phyloP scores from a whole-genome alignment of 2,888 invertebrate genomes.

The Atethmia centrago region DNA sequence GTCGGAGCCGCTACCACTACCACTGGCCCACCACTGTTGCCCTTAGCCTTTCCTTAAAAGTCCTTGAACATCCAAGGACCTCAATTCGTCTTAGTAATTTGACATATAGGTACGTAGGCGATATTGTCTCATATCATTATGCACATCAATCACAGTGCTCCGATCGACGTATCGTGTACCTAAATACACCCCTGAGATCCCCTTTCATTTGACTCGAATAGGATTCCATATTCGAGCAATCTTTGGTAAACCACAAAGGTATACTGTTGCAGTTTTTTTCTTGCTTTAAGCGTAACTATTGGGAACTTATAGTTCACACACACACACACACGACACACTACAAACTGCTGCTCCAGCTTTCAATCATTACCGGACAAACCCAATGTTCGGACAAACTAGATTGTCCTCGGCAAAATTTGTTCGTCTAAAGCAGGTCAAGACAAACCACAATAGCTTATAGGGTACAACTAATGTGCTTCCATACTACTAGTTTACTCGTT shows the following conservation, averaged over 20 bases:
- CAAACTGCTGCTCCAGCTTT: background rate
- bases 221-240: slow-evolving; percentile 62
- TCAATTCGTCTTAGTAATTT: slow-evolving; percentile 34
- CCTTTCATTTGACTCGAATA: slow-evolving; percentile 59
- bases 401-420: slow-evolving; percentile 32
- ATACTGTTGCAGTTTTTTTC: slow-evolving; percentile 28
- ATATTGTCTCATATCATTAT: slow-evolving; percentile 51
- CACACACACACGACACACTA: background rate
- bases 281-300: background rate
- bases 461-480: background rate
- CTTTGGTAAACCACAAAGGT: slow-evolving; percentile 50
- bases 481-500: background rate
- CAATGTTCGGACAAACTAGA: slow-evolving; percentile 17
- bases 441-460: slow-evolving; percentile 14
- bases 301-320: background rate
- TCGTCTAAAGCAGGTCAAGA: slow-evolving; percentile 4
- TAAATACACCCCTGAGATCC: slow-evolving; percentile 67
- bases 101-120: slow-evolving; percentile 27
- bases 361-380: background rate
- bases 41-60: background rate
- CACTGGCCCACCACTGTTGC: background rate
- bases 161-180: slow-evolving; percentile 45
- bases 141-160: slow-evolving; percentile 64
- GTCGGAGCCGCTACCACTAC: background rate
- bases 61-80: background rate